These are phyloP conservation scores for Reticulitermes speratus DNA, from an alignment of 1,140 invertebrate genomes.

Conservation along the genomic window DNA sequence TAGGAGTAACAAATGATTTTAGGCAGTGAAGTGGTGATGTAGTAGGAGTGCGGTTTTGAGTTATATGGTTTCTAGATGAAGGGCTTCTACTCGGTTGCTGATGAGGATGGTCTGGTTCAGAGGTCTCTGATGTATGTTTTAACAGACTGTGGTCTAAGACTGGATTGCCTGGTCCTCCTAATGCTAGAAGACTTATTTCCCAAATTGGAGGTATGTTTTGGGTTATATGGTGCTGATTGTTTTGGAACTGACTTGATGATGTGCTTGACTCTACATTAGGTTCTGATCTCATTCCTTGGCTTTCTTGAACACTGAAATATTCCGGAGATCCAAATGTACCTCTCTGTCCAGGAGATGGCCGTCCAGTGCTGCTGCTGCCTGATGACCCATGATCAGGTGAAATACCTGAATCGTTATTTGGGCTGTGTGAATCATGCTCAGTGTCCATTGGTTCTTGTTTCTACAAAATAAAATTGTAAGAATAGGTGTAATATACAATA, in stretches of 20 bases:
- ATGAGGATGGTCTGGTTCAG: too few relatives aligned
- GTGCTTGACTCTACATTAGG: not conserved
- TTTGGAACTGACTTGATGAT: not conserved
- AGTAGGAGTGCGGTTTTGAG: not conserved
- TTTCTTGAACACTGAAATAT: not conserved
- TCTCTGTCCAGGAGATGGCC: not conserved
- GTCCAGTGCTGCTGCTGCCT: not conserved
- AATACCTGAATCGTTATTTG: conserved; percentile 22
- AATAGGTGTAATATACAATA: too few relatives aligned
- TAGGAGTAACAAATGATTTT: not conserved
- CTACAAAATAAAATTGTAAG: not conserved
- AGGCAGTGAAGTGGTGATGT: not conserved
- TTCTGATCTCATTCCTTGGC: not conserved
- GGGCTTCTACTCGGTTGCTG: not conserved
- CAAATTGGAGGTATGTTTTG: not conserved
- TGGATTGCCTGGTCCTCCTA: not conserved
- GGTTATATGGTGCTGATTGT: not conserved
- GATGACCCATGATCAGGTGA: conserved; percentile 15
- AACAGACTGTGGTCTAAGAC: too few relatives aligned
- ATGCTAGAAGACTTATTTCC: not conserved
- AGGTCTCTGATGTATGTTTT: too few relatives aligned
- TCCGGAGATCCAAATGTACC: not conserved
- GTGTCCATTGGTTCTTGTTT: not conserved
- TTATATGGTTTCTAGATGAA: not conserved
- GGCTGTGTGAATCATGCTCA: not conserved